Percentiles rank a stretch among this genome's conserved stretches.
These are phyloP conservation scores for Parambassis ranga DNA, from an alignment of 2,797 vertebrate species.

Conservation along the genomic window DNA sequence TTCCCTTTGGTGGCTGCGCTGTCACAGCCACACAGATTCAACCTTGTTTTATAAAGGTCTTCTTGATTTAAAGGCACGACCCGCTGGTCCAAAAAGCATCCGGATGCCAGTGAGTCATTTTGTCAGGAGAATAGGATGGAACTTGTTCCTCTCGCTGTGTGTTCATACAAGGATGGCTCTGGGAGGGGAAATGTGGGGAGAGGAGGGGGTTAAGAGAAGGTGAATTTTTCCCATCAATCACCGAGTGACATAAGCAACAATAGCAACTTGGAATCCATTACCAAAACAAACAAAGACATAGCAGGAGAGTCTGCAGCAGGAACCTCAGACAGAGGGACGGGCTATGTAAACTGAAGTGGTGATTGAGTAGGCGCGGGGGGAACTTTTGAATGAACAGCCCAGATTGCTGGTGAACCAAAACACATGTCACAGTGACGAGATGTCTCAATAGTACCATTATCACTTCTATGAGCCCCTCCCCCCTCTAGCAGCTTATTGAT, in stretches of 20 bases:
- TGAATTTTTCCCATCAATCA: constrained; percentile 76
- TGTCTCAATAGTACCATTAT: constrained; percentile 66
- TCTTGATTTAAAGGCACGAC: constrained; percentile 67
- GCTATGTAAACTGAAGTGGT: constrained; percentile 67
- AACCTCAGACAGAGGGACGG: constrained; percentile 35
- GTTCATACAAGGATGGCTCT: constrained; percentile 42
- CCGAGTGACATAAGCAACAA: constrained; percentile 71
- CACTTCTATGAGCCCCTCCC: neutral
- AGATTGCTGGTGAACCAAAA: constrained; percentile 46
- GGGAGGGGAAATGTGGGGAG: neutral
- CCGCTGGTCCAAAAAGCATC: constrained; percentile 63
- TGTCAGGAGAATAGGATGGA: constrained; percentile 56
- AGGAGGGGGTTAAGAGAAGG: constrained; percentile 40
- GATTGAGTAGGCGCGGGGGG: constrained; percentile 54
- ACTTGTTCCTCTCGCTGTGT: constrained; percentile 48
- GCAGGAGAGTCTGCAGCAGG: constrained; percentile 68
- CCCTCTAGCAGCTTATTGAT: neutral
- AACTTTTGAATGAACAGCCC: constrained; percentile 29
- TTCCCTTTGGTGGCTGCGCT: constrained; percentile 49
- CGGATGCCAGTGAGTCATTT: constrained; percentile 66
- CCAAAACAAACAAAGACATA: constrained; percentile 77
- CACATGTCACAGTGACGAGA: constrained; percentile 60
- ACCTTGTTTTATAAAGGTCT: constrained; percentile 61
- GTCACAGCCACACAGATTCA: constrained; percentile 68
- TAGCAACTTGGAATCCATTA: constrained; percentile 77